A percentile compares a stretch with the other conserved stretches of the same genome.
Conservation (phyloP, 2,888 invertebrate genomes). For the Microctonus hyperodae region DNA sequence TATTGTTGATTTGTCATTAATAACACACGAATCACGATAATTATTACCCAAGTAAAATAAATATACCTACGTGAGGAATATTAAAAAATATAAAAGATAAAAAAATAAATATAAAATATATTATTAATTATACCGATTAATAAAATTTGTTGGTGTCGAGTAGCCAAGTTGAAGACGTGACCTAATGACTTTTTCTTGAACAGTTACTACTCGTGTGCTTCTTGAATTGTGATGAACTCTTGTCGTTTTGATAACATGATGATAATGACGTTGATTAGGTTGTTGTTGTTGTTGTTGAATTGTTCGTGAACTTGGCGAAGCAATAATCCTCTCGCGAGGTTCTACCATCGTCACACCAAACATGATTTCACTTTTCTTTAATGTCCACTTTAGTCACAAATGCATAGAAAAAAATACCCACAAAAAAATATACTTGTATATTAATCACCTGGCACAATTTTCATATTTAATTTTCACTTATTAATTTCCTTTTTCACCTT, state of each 20-base stretch:
- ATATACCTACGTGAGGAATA: no score
- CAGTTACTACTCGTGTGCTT: constrained; percentile 57
- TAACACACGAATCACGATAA: background rate
- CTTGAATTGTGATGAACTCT: constrained; percentile 57
- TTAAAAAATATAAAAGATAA: no score
- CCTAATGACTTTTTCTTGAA: constrained; percentile 61
- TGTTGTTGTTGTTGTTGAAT: constrained; percentile 37
- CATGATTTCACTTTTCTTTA: constrained; percentile 42
- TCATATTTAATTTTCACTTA: constrained; percentile 11
- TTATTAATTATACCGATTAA: constrained; percentile 55
- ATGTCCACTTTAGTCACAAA: constrained; percentile 15
- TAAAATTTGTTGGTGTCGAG: constrained; percentile 61
- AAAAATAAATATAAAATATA: no score
- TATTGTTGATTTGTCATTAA: background rate
- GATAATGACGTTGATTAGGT: constrained; percentile 53
- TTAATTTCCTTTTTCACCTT: constrained; percentile 8
- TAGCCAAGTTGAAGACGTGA: constrained; percentile 61
- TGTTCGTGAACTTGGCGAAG: constrained; percentile 37
- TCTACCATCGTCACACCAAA: constrained; percentile 56
- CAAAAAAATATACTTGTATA: no score
- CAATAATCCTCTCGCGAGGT: constrained; percentile 52
- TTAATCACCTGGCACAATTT: background rate
- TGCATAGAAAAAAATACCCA: background rate
- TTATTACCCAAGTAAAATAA: no score
- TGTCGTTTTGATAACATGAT: constrained; percentile 59